Evolutionary conservation across 2,797 vertebrate species (phyloP).

Genomic region (Anas acuta): DNA sequence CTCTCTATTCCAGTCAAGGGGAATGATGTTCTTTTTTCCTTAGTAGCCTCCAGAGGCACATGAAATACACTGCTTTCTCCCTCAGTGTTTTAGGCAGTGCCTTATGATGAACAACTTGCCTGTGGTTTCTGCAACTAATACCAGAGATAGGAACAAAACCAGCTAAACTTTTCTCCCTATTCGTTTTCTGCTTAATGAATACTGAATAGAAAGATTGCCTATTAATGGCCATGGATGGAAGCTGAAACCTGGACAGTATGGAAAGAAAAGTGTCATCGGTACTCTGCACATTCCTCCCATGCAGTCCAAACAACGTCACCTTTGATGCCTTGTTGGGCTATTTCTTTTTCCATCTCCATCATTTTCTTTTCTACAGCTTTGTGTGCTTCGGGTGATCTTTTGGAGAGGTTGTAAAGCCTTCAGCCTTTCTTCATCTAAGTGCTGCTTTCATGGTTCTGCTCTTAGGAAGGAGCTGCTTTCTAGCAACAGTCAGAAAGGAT

Average conservation of each 20-base stretch:
- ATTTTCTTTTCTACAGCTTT: neutral
- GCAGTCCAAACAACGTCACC: neutral
- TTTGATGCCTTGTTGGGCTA: neutral
- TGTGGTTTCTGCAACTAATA: neutral
- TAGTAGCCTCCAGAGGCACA: neutral
- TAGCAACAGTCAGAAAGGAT: neutral
- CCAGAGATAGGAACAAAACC: slow-evolving; percentile 5
- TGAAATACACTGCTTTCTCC: neutral
- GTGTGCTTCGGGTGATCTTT: neutral
- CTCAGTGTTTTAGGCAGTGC: neutral
- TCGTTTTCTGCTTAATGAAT: slow-evolving; percentile 31
- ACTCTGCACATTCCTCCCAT: neutral
- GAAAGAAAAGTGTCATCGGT: neutral
- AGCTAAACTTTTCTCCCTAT: neutral
- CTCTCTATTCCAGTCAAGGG: neutral
- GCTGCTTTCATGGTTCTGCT: neutral
- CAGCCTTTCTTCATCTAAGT: neutral
- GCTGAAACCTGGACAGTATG: neutral
- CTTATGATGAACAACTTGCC: slow-evolving; percentile 26
- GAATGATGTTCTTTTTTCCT: neutral
- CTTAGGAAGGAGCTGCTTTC: neutral
- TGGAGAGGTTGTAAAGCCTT: neutral
- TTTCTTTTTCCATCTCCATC: neutral
- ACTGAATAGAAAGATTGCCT: neutral
- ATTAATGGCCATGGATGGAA: neutral